Conservation (phyloP, 1,140 invertebrate species). For the Drosophila pectinifera region DNA sequence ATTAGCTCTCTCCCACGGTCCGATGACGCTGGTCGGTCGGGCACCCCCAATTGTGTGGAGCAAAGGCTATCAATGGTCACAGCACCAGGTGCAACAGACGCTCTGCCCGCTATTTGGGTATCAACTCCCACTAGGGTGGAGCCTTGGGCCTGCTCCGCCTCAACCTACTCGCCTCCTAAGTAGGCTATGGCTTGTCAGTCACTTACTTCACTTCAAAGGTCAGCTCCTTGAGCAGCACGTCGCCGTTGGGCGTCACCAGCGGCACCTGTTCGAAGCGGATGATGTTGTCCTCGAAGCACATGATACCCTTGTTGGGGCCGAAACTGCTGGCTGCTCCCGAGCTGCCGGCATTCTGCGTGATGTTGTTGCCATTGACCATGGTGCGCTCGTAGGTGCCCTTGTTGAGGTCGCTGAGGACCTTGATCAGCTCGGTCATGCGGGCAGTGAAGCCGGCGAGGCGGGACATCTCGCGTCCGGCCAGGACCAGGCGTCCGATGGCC, state of each 20-base stretch:
- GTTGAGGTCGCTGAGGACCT: constrained; percentile 95
- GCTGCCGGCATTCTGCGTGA: constrained; percentile 38
- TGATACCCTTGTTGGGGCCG: constrained; percentile 91
- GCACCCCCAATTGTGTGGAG: too few species aligned
- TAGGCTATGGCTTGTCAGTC: too few species aligned
- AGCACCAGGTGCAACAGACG: too few species aligned
- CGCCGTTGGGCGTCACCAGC: constrained; percentile 98
- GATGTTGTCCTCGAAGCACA: constrained; percentile 95
- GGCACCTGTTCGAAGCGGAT: constrained; percentile 97
- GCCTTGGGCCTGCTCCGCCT: too few species aligned
- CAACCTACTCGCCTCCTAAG: too few species aligned
- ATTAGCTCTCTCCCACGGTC: too few species aligned
- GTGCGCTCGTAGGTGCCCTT: constrained; percentile 94
- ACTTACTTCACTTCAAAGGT: constrained; percentile 93
- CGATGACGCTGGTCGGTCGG: too few species aligned
- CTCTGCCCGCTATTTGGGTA: too few species aligned
- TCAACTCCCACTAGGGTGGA: too few species aligned
- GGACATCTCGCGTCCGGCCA: constrained; percentile 97
- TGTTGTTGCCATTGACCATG: constrained; percentile 89
- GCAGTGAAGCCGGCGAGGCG: constrained; percentile 96
- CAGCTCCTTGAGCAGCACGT: constrained; percentile 95
- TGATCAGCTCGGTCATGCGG: constrained; percentile 95
- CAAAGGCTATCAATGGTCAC: too few species aligned
- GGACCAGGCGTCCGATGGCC: constrained; percentile 96
- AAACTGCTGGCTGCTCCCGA: constrained; percentile 56